Evolutionary conservation across 2,888 invertebrate species (phyloP), one percentile per base, ranked within the genome.

Genomic region (Machimus atricapillus): DNA sequence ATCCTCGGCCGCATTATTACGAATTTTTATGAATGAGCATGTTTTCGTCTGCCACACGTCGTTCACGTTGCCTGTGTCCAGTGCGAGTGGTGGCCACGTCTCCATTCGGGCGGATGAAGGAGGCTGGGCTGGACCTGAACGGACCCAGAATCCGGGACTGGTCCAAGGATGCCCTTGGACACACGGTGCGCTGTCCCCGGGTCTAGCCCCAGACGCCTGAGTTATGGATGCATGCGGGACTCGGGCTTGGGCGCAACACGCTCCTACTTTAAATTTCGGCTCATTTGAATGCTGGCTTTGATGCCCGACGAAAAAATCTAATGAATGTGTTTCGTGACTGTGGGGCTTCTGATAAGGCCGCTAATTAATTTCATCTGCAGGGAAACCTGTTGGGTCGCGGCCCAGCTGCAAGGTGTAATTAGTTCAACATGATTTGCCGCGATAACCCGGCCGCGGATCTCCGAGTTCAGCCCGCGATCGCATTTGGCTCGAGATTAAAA

Each of bases 21-120:
- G 77, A 86, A 85, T 85, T 85, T 85, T 85, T 85, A 85, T 85
- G 85, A 85, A 85, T 85, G 85, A 85, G 74, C 43, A 85, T 74
- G 82, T 82, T 58, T 31, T n/a, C 82, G 58, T 58, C 56, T 58
- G 58, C 66, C 82, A 82, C 66, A 27, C 34, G 82, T 82, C 82
- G 31, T 31, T 66, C 58, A 82, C 82, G 58, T 82, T 82, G 58
- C n/a, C 31, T 82, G 66, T 66, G 66, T 66, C 82, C 82, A 37
- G 37, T 40, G 58, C 58, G 82, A 58, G 58, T 82, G 82, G 58
- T 82, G 82, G 82, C 37, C 19, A 56, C 58, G 34, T 37, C 37
- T 66, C 34, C 34, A 66, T 58, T 58, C 31, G 34, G 76, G 6
- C 52, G 40, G 82, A 82, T 56, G 14, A 82, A 82, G n/a, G 52